Evolutionary conservation across 2,113 vertebrate genomes (phyloP), one percentile per base, ranked within the genome.

Genomic region (Campylomormyrus tamandua): DNA sequence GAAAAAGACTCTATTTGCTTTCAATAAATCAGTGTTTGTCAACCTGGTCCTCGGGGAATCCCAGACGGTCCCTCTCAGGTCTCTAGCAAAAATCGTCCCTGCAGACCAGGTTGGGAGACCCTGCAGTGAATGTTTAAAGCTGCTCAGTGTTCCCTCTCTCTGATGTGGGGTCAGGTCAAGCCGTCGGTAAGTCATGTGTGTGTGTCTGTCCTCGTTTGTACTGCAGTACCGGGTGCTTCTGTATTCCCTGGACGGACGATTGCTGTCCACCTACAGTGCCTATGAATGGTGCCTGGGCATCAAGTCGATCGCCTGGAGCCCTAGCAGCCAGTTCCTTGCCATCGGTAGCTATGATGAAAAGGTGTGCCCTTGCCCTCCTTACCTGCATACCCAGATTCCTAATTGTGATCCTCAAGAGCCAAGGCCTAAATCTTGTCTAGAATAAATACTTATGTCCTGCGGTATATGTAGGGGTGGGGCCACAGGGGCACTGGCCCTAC

Each of bases 261-360:
- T 98, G 90, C 93, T 99, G 6, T 97, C 97, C 0, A 93, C 77
- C 0, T 99, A 96, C 92, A 95, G 93, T 0, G 98, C 98, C 0
- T 99, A 99, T 0, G 97, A 98, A 53, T 99, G 98, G 98, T 98
- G 97, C 0, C 94, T 99, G 31, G 98, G 98, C 0, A 89, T 99
- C 66, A 99, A 99, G 92, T 95, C 96, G 0, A 91, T 98, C 0
- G 90, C 97, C 50, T 99, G 98, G 98, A 98, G 98, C 90, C 98
- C 98, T 92, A 99, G 97, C 95, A 99, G 98, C 49, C 98, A 99
- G 89, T 98, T 99, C 93, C 95, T 99, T 93, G 98, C 97, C 0
- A 92, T 99, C 1, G 98, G 98, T 85, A 99, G 98, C 95, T 99
- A 97, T 2, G 98, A 99, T 66, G 98, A 98, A 90, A 99, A 98